phyloP scores from a whole-genome alignment of 2,797 vertebrate species.

The Sus cebifrons region DNA sequence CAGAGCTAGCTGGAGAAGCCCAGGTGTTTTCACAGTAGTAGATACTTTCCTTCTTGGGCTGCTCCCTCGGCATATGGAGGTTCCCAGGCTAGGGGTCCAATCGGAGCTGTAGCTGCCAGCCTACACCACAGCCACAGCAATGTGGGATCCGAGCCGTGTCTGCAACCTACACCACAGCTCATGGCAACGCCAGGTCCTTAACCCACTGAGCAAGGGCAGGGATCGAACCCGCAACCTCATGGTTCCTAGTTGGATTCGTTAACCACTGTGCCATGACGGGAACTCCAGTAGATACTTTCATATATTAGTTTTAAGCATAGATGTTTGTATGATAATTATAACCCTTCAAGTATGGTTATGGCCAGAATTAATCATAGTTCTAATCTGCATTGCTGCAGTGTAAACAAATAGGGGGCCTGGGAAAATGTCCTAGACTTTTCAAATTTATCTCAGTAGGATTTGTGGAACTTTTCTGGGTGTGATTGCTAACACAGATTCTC shows the following conservation, averaged over 20 bases:
- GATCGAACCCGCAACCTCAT: too few relatives aligned
- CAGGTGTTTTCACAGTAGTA: background rate
- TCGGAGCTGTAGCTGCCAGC: too few relatives aligned
- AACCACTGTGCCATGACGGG: too few relatives aligned
- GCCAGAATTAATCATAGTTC: constrained; percentile 20
- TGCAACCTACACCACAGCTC: too few relatives aligned
- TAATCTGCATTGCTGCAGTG: background rate
- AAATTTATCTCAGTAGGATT: constrained; percentile 1
- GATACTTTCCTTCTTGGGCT: background rate
- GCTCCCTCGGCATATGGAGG: too few relatives aligned
- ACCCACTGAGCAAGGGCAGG: too few relatives aligned
- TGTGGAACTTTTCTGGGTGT: background rate
- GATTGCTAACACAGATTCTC: constrained; percentile 11
- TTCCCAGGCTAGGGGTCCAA: too few relatives aligned
- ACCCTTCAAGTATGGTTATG: background rate
- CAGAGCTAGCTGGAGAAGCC: background rate
- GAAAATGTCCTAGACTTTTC: constrained; percentile 3
- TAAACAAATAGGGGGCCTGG: background rate
- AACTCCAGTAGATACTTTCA: background rate
- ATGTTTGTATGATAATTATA: background rate
- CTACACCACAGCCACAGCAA: too few relatives aligned
- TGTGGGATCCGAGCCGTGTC: too few relatives aligned
- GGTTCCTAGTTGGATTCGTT: too few relatives aligned
- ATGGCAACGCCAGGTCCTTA: too few relatives aligned
- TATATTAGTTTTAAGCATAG: background rate